Base-by-base conservation (phyloP, 1,140 invertebrate species). In the Pissodes strobi region DNA sequence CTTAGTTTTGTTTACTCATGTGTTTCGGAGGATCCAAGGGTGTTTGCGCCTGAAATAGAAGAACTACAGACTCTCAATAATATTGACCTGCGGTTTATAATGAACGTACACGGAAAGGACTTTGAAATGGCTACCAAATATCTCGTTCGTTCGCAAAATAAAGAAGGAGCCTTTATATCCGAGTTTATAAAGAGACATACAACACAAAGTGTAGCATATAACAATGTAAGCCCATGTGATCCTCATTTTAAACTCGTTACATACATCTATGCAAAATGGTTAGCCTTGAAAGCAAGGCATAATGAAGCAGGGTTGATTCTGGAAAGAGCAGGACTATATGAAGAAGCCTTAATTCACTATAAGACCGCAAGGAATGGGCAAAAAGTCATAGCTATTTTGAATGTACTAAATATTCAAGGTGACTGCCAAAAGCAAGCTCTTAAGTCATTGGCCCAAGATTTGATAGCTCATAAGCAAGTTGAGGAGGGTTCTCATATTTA, bases 401-500 rank as follows among this genome's bases (percentile, higher is more conserved):
- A 39, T 22, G 18, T 25, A 34, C 39, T 71, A 2, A 34, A 67
- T 1, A 41, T 61, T 2, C 18, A 56, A 19, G 2, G 38, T 5
- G 48, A 58, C n/a, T 15, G 34, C 2, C 63, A 39, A 27, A 48
- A 43, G 8, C 18, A 13, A 22, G 57, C 63, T 2, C 17, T 69
- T 10, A 19, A 27, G 22, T 56, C 62, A 9, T 45, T 72, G 27
- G 61, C 64, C 23, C 22, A 61, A 17, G 48, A 64, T 51, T 64
- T 72, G 21, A 18, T 41, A 2, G 22, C 55, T 17, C 25, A 41
- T 8, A 21, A 46, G 15, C 48, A 34, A 52, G 21, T 66, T 2
- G 63, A 69, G 2, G 67, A 72, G 1, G 69, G 67, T 3, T 69
- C 60, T 48, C 25, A 67, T 19, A 23, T 72, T 17, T 64, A 57